Evolutionary conservation across 2,797 vertebrate genomes (phyloP), one percentile per base, ranked within the genome.

Genomic region (Crenuchus spilurus): DNA sequence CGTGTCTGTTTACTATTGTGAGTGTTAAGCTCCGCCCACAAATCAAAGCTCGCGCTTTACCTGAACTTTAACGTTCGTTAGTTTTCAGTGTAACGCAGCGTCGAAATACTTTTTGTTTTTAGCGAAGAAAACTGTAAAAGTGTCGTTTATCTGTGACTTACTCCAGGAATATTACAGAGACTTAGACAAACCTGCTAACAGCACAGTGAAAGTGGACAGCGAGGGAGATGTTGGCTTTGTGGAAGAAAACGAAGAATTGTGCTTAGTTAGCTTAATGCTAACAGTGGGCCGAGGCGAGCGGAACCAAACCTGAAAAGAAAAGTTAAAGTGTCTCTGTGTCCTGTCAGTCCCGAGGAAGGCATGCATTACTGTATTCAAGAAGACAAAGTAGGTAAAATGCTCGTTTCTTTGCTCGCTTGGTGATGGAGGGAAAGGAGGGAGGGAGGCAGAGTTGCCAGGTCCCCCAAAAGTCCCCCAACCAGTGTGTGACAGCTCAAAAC

Each of bases 341-440:
- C 33, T 6, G 22, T 3, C 1, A 22, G 7, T 9, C 1, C 33
- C 4, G 22, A 33, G 37, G 11, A 16, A 14, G 22, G 1, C 30
- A 33, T 24, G 48, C 1, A 22, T 9, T 20, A 1, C 2, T 16
- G 24, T 18, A 26, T 46, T 26, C 11, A 14, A 33, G 42, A 54
- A 33, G n/a, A 41, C 3, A 31, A 3, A 24, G 26, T 8, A 22
- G 46, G 7, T 28, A 18, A 63, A 37, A 66, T n/a, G 8, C 26
- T 10, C 24, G 63, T 37, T 48, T 44, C n/a, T 10, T 14, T 86
- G 81, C 66, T 82, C 70, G 52, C 83, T 69, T 76, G 65, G 90
- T 76, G 82, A 91, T 84, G 39, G 51, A 51, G 44, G 37, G 37
- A 28, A n/a, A n/a, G n/a, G 58, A 8, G 79, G 22, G 48, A 8